Conservation (phyloP, 1,140 invertebrate genomes). For the Drosophila mauritiana region DNA sequence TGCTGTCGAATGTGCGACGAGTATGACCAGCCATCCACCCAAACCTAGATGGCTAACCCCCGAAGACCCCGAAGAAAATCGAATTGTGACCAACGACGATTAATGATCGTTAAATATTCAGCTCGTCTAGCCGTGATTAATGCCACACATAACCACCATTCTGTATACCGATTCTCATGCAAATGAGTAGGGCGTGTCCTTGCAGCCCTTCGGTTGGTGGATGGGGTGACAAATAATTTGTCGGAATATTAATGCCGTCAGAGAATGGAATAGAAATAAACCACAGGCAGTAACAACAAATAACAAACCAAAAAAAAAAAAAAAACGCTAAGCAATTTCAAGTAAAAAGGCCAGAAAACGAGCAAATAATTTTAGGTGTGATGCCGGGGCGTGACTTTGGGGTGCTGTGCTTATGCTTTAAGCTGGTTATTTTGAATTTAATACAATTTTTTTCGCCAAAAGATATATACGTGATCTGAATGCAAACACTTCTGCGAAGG, state of each 20-base stretch:
- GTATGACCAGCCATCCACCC: neutral
- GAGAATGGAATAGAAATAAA: conserved; percentile 7
- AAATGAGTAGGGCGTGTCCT: conserved; percentile 46
- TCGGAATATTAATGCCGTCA: conserved; percentile 46
- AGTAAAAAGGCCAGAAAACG: conserved; percentile 61
- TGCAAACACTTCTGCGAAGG: conserved; percentile 52
- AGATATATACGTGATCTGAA: conserved; percentile 73
- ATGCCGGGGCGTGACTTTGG: conserved; percentile 71
- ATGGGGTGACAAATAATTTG: conserved; percentile 51
- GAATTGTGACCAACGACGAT: conserved; percentile 2
- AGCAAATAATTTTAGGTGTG: conserved; percentile 62
- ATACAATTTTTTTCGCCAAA: conserved; percentile 55
- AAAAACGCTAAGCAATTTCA: conserved; percentile 41
- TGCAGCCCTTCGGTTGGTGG: conserved; percentile 26
- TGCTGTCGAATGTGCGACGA: conserved; percentile 25
- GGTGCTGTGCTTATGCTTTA: conserved; percentile 67
- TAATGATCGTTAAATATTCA: conserved; percentile 56
- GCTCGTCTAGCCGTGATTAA: conserved; percentile 24
- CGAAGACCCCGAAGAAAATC: conserved; percentile 1
- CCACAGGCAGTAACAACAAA: conserved; percentile 11
- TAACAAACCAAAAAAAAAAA: neutral
- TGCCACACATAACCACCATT: conserved; percentile 28
- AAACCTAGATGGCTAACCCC: conserved; percentile 7
- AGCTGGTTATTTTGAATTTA: conserved; percentile 54
- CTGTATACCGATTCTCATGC: conserved; percentile 45